Evolutionary conservation across 2,113 vertebrate genomes (phyloP).

Genomic region (Myiozetetes cayanensis): DNA sequence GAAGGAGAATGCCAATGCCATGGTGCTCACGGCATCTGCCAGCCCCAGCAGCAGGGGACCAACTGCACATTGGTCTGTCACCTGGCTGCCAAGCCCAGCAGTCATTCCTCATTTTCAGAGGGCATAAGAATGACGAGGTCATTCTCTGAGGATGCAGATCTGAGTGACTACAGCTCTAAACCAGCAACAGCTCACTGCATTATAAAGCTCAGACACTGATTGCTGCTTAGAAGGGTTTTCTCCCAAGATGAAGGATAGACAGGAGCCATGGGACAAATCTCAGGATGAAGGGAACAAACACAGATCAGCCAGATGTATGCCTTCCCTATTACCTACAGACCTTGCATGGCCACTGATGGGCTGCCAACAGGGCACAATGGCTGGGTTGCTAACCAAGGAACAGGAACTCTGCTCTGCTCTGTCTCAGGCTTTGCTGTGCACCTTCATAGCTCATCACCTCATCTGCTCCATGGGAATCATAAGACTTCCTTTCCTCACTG

Average conservation of each 20-base stretch:
- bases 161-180: not conserved
- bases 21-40: not conserved
- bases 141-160: not conserved
- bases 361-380: not conserved
- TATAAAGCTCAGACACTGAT: not conserved
- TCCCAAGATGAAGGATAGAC: not conserved
- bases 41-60: not conserved
- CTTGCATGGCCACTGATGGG: not conserved
- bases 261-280: not conserved
- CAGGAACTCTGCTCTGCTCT: not conserved
- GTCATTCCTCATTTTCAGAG: not conserved
- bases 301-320: not conserved
- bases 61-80: rapidly evolving
- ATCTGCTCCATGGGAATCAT: not conserved
- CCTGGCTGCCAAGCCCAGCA: not conserved
- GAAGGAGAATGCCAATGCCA: not conserved
- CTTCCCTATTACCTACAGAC: not conserved
- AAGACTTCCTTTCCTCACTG: not conserved
- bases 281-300: not conserved
- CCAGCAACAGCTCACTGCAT: not conserved
- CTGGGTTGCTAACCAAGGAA: not conserved
- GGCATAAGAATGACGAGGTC: not conserved
- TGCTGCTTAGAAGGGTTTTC: not conserved
- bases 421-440: not conserved
- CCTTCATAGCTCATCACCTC: not conserved